Conservation (phyloP, 2,797 vertebrate genomes). For the Poecile montanus region DNA sequence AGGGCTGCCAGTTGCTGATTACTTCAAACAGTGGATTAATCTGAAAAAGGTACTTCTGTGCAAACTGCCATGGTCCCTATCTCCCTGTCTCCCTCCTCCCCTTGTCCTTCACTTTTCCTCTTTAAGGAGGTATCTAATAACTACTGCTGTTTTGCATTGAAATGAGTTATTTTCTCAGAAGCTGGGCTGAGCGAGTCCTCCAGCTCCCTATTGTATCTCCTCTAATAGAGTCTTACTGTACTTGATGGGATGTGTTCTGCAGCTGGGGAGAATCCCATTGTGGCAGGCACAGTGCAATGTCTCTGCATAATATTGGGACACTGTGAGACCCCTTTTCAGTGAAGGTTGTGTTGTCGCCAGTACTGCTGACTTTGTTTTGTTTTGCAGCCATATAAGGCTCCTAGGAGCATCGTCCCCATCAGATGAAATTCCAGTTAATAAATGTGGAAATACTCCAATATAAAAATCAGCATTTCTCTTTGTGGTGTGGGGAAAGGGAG, state of each 20-base stretch:
- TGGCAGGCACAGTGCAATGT: constrained; percentile 1
- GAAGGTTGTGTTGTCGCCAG: not conserved
- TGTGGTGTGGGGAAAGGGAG: not conserved
- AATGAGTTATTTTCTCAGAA: constrained; percentile 80
- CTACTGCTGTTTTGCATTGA: constrained; percentile 88
- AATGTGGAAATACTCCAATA: not conserved
- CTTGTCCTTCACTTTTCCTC: constrained; percentile 54
- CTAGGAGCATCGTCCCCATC: not conserved
- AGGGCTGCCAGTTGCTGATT: constrained; percentile 85
- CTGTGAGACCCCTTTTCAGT: not conserved
- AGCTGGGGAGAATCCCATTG: constrained; percentile 66
- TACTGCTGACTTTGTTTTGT: constrained; percentile 1
- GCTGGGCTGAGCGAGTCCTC: constrained; percentile 57
- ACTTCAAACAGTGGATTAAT: constrained; percentile 90
- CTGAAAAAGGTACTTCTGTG: constrained; percentile 84
- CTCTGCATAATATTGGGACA: constrained; percentile 49
- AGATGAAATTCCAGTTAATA: constrained; percentile 1
- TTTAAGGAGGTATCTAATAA: constrained; percentile 81
- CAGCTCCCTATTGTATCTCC: constrained; percentile 65
- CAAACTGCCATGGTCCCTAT: constrained; percentile 4
- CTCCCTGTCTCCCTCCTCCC: not conserved
- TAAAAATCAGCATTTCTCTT: constrained; percentile 4
- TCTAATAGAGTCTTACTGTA: constrained; percentile 71
- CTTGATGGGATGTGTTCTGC: constrained; percentile 71
- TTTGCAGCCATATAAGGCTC: not conserved